These are phyloP conservation scores for Anoplolepis gracilipes DNA, from an alignment of 1,140 invertebrate species.

Conservation along the genomic window DNA sequence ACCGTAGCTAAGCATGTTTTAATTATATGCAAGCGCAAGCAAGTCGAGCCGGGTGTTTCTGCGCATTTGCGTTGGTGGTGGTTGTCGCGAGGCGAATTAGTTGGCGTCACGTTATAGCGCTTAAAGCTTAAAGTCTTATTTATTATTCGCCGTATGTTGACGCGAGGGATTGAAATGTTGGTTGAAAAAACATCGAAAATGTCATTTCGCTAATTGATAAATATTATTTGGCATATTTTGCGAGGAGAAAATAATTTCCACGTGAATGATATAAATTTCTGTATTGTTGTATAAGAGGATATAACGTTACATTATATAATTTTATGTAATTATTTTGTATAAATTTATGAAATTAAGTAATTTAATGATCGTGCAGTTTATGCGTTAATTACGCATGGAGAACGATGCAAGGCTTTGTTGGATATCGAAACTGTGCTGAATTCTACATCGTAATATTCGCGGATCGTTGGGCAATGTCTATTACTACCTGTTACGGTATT, in stretches of 20 bases:
- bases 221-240: neutral
- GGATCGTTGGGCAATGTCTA: slow-evolving; percentile 10
- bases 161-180: neutral
- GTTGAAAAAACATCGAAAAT: neutral
- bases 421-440: neutral
- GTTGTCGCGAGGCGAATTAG: slow-evolving; percentile 16
- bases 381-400: slow-evolving; percentile 14
- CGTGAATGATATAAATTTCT: neutral
- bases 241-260: neutral
- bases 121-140: slow-evolving; percentile 58
- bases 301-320: neutral
- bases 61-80: neutral
- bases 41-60: neutral
- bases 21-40: slow-evolving; percentile 67
- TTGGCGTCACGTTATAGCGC: slow-evolving; percentile 53
- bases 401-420: neutral
- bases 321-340: neutral
- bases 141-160: slow-evolving; percentile 3
- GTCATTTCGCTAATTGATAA: neutral
- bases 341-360: neutral
- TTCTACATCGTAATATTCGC: slow-evolving; percentile 26
- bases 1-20: slow-evolving; percentile 70
- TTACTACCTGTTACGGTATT: slow-evolving; percentile 16
- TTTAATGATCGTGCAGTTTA: slow-evolving; percentile 21
- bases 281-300: neutral